Evolutionary conservation across 2,888 invertebrate genomes (phyloP).

Genomic region (Dynastes maya): DNA sequence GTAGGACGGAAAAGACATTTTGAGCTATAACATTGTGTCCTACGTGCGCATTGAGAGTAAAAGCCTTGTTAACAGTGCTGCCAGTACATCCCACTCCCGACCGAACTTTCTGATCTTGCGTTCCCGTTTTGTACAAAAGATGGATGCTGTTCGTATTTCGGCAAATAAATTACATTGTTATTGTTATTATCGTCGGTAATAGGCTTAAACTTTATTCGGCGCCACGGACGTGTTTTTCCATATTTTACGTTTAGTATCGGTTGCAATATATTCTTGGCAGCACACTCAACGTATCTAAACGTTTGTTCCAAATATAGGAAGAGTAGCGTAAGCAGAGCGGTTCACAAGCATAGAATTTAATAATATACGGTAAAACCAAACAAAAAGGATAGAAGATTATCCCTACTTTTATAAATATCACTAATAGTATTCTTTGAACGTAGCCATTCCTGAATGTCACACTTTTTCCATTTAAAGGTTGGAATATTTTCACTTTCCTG

Average conservation of each 20-base stretch:
- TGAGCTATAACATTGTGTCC: constrained; percentile 41
- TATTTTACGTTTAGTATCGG: constrained; percentile 2
- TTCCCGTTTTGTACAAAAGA: constrained; percentile 27
- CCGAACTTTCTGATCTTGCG: constrained; percentile 25
- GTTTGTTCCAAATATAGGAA: too few relatives aligned
- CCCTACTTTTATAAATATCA: too few relatives aligned
- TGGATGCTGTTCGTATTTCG: constrained; percentile 32
- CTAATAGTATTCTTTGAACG: too few relatives aligned
- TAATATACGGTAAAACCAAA: too few relatives aligned
- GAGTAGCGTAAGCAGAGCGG: too few relatives aligned
- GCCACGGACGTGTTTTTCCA: background rate
- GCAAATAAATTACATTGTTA: constrained; percentile 26
- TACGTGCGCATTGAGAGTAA: constrained; percentile 43
- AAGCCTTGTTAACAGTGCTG: constrained; percentile 43
- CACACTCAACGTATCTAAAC: too few relatives aligned
- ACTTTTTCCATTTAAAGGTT: too few relatives aligned
- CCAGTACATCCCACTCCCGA: constrained; percentile 17
- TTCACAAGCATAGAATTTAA: too few relatives aligned
- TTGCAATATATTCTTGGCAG: background rate
- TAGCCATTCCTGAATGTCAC: too few relatives aligned
- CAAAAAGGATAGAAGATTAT: too few relatives aligned
- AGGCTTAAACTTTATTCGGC: constrained; percentile 12
- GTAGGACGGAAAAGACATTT: constrained; percentile 39
- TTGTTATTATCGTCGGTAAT: constrained; percentile 18
- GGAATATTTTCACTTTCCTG: too few relatives aligned